Evolutionary conservation across 2,113 vertebrate species (phyloP), one percentile per base, ranked within the genome.

Genomic region (Tachysurus fulvidraco): DNA sequence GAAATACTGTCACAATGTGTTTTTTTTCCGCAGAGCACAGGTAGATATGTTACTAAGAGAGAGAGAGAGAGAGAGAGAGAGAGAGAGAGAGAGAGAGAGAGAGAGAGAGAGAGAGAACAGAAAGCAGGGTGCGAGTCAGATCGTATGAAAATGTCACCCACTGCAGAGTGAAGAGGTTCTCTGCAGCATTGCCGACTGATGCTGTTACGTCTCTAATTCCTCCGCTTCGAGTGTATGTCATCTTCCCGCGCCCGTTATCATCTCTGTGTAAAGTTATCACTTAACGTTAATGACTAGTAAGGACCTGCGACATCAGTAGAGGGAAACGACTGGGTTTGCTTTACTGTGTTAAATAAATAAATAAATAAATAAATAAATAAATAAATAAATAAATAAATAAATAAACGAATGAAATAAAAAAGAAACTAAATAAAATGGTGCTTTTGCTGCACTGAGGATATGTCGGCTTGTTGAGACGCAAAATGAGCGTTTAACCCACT

Each of bases 271-370:
- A 36, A 36, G 36, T 92, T 93, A 93, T 94, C 93, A 93, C 91
- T 92, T 85, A 88, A 93, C 93, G 94, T 93, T 94, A 94, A 94
- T 94, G 93, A 92, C 93, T 93, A 94, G 91, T 92, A 91, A 90
- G 90, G 90, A 89, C 82, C 83, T 80, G 85, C 87, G 82, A 89
- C 88, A 89, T 46, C 25, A 85, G 10, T 30, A 46, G 67, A 41
- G 78, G 55, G 78, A 90, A 89, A 69, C 77, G 52, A 19, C 86
- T 19, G 74, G 59, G 74, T 41, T 86, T 89, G 81, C 86, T 87
- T 88, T 44, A 76, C 86, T 89, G 87, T 23, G 90, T 91, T 90
- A 91, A 91, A 92, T 21, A 2, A 44, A 92, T 94, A 91, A 94
- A 93, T 50, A 50, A 50, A 50, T 7, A 50, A 50, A 4, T 46